Percentiles rank a stretch among this genome's conserved stretches.
phyloP scores from a whole-genome alignment of 2,888 invertebrate species.

The Halocaridina rubra region DNA sequence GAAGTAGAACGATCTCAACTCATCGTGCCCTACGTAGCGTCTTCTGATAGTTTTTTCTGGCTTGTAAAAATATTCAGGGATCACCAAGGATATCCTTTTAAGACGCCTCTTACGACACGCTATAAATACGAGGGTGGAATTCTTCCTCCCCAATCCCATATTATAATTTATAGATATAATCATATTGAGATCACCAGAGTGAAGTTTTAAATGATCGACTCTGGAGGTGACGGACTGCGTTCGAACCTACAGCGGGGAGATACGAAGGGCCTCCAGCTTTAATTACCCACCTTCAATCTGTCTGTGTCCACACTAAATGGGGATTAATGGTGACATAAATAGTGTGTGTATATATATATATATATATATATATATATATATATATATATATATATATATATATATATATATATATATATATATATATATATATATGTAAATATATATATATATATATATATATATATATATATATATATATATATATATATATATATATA shows the following conservation, averaged over 20 bases:
- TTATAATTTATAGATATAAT: no score
- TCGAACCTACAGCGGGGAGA: background rate
- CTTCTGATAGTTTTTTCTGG: no score
- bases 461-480: constrained; percentile 8
- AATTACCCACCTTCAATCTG: no score
- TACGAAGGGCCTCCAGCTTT: background rate
- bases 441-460: background rate
- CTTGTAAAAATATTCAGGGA: no score
- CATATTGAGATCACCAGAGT: no score
- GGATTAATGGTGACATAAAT: background rate
- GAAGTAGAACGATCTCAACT: no score
- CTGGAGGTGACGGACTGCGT: background rate
- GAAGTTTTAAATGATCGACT: background rate
- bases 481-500: background rate
- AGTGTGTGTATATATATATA: background rate
- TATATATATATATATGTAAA: constrained; percentile 3
- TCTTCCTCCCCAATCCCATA: no score
- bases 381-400: background rate
- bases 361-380: background rate
- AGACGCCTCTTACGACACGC: no score
- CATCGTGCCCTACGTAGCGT: no score
- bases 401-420: background rate
- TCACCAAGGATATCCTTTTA: no score
- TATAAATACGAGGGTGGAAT: no score
- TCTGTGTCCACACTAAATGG: no score